Conservation (phyloP, 2,888 invertebrate genomes). For the Parochlus steinenii region DNA sequence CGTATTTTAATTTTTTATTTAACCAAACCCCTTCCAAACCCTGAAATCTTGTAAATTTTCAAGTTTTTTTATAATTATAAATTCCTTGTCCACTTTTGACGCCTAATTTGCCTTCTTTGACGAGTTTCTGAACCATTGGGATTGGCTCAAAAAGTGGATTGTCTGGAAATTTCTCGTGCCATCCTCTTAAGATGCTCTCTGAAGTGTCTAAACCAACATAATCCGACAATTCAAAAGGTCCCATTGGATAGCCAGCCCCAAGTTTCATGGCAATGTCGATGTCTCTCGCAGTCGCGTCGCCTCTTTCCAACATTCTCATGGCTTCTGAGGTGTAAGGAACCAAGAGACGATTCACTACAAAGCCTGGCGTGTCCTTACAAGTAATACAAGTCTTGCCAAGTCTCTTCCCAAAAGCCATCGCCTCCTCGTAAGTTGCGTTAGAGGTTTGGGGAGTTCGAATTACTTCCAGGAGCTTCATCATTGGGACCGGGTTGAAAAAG, state of each 20-base stretch:
- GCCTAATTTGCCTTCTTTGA: conserved; percentile 64
- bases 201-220: conserved; percentile 71
- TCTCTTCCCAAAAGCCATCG: conserved; percentile 65
- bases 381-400: conserved; percentile 72
- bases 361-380: conserved; percentile 85
- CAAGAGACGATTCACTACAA: conserved; percentile 75
- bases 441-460: conserved; percentile 58
- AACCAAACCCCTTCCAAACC: no score
- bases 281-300: conserved; percentile 54
- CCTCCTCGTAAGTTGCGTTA: conserved; percentile 50
- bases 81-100: conserved; percentile 68
- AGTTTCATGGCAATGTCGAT: conserved; percentile 83
- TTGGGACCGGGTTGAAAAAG: conserved; percentile 84
- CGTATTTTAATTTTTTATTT: no score
- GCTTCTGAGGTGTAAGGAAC: conserved; percentile 75
- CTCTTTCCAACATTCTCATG: conserved; percentile 54
- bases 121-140: conserved; percentile 45
- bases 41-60: no score
- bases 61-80: conserved; percentile 45
- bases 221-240: conserved; percentile 70
- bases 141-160: conserved; percentile 48
- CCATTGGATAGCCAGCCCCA: conserved; percentile 81
- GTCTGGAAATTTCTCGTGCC: conserved; percentile 55
- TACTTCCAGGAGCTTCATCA: conserved; percentile 79
- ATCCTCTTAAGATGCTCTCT: conserved; percentile 60